Percentiles rank a stretch among this genome's conserved stretches.
These are phyloP conservation scores for Fragum sueziense DNA, from an alignment of 2,888 invertebrate species.

Conservation along the genomic window DNA sequence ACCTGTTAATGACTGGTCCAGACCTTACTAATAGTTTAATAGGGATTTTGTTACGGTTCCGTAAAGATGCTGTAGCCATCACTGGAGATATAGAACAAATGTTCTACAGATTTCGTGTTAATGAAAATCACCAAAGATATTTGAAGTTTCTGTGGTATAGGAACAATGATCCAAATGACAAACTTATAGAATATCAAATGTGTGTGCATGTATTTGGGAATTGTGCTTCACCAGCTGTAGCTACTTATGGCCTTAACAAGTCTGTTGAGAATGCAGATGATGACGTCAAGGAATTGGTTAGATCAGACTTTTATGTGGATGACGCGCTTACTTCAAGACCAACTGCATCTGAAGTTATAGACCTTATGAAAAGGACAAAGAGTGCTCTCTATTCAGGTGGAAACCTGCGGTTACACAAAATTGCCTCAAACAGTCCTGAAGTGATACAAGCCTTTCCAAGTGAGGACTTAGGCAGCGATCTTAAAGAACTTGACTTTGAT, in stretches of 20 bases:
- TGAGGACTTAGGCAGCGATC: no score
- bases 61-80: conserved; percentile 49
- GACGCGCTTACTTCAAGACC: no score
- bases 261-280: no score
- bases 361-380: no score
- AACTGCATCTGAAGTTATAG: no score
- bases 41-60: conserved; percentile 51
- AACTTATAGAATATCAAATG: conserved; percentile 13
- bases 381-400: no score
- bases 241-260: conserved; percentile 50
- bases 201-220: conserved; percentile 15
- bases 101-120: conserved; percentile 59
- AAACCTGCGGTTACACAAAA: no score
- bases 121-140: conserved; percentile 47
- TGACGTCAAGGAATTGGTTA: no score
- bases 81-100: conserved; percentile 58
- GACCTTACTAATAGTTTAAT: conserved; percentile 57
- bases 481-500: no score
- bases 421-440: no score
- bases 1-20: conserved; percentile 50
- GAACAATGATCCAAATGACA: background rate
- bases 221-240: conserved; percentile 29
- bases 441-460: no score
- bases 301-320: no score
- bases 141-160: conserved; percentile 54